A percentile compares a stretch with the other conserved stretches of the same genome.
Evolutionary conservation across 1,140 invertebrate genomes (phyloP).

Genomic region (Phortica variegata): DNA sequence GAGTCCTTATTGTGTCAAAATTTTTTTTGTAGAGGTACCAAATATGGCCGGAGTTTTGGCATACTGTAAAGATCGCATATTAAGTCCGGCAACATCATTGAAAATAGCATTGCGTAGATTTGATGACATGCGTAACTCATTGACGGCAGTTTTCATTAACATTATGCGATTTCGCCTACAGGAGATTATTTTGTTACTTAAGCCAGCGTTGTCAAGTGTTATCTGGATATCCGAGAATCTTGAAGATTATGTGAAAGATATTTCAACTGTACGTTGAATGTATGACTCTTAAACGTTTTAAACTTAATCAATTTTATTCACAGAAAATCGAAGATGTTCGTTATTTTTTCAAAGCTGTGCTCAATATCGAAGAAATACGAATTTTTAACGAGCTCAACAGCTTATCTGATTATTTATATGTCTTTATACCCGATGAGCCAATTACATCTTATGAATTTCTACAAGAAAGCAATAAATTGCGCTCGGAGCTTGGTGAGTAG

Average conservation of each 20-base stretch:
- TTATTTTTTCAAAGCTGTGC: constrained; percentile 56
- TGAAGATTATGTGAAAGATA: constrained; percentile 70
- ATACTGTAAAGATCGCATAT: constrained; percentile 68
- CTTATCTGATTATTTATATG: constrained; percentile 61
- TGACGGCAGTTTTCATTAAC: constrained; percentile 33
- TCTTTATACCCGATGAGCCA: constrained; percentile 68
- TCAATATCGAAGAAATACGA: constrained; percentile 58
- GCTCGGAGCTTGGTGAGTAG: constrained; percentile 57
- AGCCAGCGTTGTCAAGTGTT: constrained; percentile 74
- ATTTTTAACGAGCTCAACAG: constrained; percentile 24
- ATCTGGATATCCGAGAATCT: constrained; percentile 79
- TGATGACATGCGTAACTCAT: constrained; percentile 23
- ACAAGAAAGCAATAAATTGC: constrained; percentile 63
- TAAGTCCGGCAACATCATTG: constrained; percentile 49
- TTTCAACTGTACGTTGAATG: constrained; percentile 19
- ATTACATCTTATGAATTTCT: constrained; percentile 68
- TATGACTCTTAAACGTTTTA: too few species aligned
- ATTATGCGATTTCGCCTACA: constrained; percentile 64
- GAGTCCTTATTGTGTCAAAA: too few species aligned
- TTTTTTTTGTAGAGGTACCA: constrained; percentile 59
- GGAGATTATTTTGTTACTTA: constrained; percentile 70
- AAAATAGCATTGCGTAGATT: constrained; percentile 25
- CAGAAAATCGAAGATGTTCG: constrained; percentile 35
- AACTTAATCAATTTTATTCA: constrained; percentile 2
- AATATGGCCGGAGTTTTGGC: constrained; percentile 67